Conservation (phyloP, 2,888 invertebrate species). For the Athetis lepigone region DNA sequence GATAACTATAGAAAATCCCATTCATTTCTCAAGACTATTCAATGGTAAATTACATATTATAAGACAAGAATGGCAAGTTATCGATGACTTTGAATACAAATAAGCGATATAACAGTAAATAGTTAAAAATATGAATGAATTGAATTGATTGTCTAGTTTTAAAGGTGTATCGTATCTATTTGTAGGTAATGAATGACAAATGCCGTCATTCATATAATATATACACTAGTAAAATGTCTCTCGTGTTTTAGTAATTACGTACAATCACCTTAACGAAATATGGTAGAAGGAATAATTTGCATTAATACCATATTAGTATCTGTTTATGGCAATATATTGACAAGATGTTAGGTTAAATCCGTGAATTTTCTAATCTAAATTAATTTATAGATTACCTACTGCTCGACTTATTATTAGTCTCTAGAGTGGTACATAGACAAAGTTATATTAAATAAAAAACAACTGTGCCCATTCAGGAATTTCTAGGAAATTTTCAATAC, state of each 20-base stretch:
- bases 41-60: neutral
- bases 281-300: constrained; percentile 23
- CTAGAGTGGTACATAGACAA: neutral
- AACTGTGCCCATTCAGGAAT: too few relatives aligned
- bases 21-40: neutral
- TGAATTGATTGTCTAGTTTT: constrained; percentile 22
- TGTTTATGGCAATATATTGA: neutral
- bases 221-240: constrained; percentile 1
- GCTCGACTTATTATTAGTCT: neutral
- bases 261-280: constrained; percentile 33
- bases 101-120: constrained; percentile 11
- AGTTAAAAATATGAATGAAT: constrained; percentile 39
- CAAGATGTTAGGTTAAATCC: neutral
- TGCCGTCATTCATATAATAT: too few relatives aligned
- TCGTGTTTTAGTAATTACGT: constrained; percentile 23
- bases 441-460: too few relatives aligned
- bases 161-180: constrained; percentile 23
- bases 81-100: neutral
- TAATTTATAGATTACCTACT: neutral
- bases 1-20: neutral
- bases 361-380: neutral
- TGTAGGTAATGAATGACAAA: constrained; percentile 23
- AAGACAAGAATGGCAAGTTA: neutral
- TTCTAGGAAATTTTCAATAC: too few relatives aligned
- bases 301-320: constrained; percentile 12